These are phyloP conservation scores for Iguana delicatissima DNA, from an alignment of 2,797 vertebrate genomes.

Conservation along the genomic window DNA sequence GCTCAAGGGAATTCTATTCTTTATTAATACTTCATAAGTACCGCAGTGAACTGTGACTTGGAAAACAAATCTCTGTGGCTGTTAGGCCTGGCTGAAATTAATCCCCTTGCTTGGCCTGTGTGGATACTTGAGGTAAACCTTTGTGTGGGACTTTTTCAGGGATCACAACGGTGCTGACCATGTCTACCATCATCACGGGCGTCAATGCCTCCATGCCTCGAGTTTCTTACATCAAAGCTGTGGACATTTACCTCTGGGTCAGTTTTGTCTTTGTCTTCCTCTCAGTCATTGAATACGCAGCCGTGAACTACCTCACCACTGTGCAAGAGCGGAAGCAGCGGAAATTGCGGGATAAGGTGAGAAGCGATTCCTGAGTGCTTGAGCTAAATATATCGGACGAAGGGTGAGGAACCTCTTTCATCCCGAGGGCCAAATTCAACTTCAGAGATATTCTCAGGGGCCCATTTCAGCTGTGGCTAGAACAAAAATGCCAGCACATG, in stretches of 20 bases:
- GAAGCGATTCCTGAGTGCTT: neutral
- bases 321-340: slow-evolving; percentile 88
- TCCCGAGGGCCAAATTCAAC: too few species aligned
- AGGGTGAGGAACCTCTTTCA: neutral
- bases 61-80: neutral
- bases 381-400: slow-evolving; percentile 10
- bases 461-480: too few species aligned
- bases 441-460: too few species aligned
- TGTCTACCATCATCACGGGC: slow-evolving; percentile 95
- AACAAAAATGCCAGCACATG: too few species aligned
- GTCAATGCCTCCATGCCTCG: slow-evolving; percentile 96
- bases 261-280: slow-evolving; percentile 96
- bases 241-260: slow-evolving; percentile 95
- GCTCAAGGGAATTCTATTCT: neutral
- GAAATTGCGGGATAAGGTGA: slow-evolving; percentile 82
- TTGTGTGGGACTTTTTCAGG: slow-evolving; percentile 66
- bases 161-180: slow-evolving; percentile 93
- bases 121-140: neutral
- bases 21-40: neutral
- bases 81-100: neutral
- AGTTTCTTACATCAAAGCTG: slow-evolving; percentile 94
- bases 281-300: slow-evolving; percentile 91
- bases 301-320: slow-evolving; percentile 91
- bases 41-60: neutral
- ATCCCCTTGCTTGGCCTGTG: neutral